phyloP scores from a whole-genome alignment of 2,797 vertebrate genomes.

The Pygocentrus nattereri region DNA sequence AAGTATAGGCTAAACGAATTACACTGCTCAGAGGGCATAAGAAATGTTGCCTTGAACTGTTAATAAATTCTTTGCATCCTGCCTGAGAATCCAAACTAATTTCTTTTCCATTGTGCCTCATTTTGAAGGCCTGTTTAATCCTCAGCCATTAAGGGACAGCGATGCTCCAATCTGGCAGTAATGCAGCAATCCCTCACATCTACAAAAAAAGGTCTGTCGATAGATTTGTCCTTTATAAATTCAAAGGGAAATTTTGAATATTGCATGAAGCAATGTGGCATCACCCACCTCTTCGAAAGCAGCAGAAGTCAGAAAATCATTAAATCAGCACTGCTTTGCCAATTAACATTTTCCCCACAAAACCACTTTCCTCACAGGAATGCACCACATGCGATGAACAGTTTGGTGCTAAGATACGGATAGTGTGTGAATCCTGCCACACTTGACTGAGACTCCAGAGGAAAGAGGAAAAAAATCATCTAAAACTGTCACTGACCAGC shows the following conservation, averaged over 20 bases:
- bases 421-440: neutral
- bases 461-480: neutral
- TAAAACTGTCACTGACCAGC: conserved; percentile 18
- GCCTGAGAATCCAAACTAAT: conserved; percentile 5
- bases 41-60: conserved; percentile 6
- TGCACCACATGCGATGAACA: neutral
- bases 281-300: neutral
- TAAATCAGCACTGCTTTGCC: neutral
- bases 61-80: neutral
- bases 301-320: neutral
- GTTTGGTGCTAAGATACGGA: neutral
- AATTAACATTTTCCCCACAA: conserved; percentile 2
- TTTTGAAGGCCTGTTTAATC: neutral
- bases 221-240: neutral
- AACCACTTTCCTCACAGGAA: neutral
- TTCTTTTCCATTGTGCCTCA: neutral
- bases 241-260: neutral
- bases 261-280: neutral
- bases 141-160: neutral
- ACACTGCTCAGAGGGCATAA: conserved; percentile 16
- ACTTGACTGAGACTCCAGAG: neutral
- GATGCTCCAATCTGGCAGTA: neutral
- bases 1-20: conserved; percentile 12
- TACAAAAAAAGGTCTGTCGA: too few species aligned
- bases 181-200: neutral